Evolutionary conservation across 2,113 vertebrate genomes (phyloP).

Genomic region (Stomatorhinus ivindoensis): DNA sequence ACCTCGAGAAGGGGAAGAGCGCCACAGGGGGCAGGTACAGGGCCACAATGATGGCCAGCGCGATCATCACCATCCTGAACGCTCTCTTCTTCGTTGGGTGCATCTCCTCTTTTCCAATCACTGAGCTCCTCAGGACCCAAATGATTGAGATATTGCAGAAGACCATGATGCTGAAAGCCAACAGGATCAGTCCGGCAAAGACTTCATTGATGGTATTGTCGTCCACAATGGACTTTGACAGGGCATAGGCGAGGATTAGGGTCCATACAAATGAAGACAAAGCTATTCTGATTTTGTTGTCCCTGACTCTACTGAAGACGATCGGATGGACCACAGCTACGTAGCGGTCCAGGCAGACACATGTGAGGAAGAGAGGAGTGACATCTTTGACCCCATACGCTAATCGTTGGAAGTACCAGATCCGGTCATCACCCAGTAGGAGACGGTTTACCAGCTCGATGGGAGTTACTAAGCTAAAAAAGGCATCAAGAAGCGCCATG

Average conservation of each 20-base stretch:
- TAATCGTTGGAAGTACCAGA: conserved; percentile 54
- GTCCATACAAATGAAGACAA: conserved; percentile 46
- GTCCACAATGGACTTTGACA: conserved; percentile 45
- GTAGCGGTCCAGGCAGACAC: conserved; percentile 62
- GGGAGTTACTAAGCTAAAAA: conserved; percentile 57
- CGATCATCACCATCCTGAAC: conserved; percentile 53
- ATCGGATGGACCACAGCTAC: conserved; percentile 59
- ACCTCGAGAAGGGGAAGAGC: conserved; percentile 53
- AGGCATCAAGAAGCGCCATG: conserved; percentile 54
- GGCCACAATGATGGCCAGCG: conserved; percentile 51
- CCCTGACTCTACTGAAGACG: conserved; percentile 43
- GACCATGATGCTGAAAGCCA: conserved; percentile 56
- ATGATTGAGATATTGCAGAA: conserved; percentile 61
- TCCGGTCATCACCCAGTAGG: conserved; percentile 29
- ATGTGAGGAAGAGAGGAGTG: conserved; percentile 52
- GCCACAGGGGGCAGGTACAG: conserved; percentile 58
- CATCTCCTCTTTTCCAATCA: conserved; percentile 55
- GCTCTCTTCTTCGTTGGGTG: conserved; percentile 62
- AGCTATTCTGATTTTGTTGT: conserved; percentile 44
- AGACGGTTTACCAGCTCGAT: conserved; percentile 52
- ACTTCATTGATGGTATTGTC: conserved; percentile 31
- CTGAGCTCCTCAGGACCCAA: conserved; percentile 56
- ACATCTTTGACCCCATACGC: conserved; percentile 57
- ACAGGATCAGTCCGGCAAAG: conserved; percentile 56
- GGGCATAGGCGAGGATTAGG: conserved; percentile 41